Evolutionary conservation across 2,113 vertebrate species (phyloP), one percentile per base, ranked within the genome.

Genomic region (Burhinus oedicnemus): DNA sequence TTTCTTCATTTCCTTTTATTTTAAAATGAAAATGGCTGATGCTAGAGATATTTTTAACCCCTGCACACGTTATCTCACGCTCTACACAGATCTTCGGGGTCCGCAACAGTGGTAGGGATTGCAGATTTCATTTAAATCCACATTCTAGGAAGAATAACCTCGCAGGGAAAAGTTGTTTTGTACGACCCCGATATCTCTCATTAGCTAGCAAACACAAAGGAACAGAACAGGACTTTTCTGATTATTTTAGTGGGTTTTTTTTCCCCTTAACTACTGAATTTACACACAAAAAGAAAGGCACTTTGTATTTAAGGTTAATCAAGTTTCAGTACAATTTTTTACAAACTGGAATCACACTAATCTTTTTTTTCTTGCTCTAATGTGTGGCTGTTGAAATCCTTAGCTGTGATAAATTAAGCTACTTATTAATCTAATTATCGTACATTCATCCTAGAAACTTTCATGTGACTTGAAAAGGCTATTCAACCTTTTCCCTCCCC

Each of bases 401-500:
- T 98, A 98, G 98, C 99, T 99, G 99, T 98, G 98, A 99, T 99
- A 99, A 99, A 99, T 99, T 99, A 99, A 99, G 99, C 99, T 99
- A 99, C 99, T 99, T 99, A 99, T 99, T 99, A 99, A 99, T 99
- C 99, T 99, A 99, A 99, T 99, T 99, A 99, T 99, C 98, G 98
- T 99, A 99, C 98, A 99, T 99, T 99, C 99, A 99, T 99, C 99
- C 98, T 98, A 98, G 98, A 99, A 99, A 99, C 98, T 99, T 99
- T 99, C 99, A 99, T 99, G 99, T 99, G 99, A 99, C 99, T 99
- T 99, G 98, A 99, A 99, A 99, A 99, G 98, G 98, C 98, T 99
- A 98, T 99, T 98, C 99, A 99, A 98, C 98, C 98, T 98, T 98
- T 98, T 98, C 98, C 98, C 97, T 98, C 97, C 98, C 98, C 98